These are phyloP conservation scores for Acromyrmex heyeri DNA, from an alignment of 1,140 invertebrate species.

Conservation along the genomic window DNA sequence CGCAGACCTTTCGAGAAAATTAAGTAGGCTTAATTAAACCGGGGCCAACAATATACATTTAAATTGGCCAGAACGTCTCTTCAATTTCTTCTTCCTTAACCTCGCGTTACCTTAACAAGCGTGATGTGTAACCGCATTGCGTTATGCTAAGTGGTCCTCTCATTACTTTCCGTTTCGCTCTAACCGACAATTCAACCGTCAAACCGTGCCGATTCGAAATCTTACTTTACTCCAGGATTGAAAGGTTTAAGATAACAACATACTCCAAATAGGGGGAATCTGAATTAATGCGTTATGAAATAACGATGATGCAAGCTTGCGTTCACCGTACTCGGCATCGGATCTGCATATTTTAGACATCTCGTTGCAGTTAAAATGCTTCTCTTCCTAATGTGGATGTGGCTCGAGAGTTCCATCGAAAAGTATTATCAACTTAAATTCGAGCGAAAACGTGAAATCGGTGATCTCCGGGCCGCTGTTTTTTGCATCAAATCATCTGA, in stretches of 20 bases:
- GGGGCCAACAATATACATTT: slow-evolving; percentile 81
- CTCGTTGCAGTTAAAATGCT: not conserved
- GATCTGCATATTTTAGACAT: slow-evolving; percentile 7
- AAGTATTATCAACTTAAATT: slow-evolving; percentile 17
- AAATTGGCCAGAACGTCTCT: slow-evolving; percentile 76
- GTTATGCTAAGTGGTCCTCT: slow-evolving; percentile 38
- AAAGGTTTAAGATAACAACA: slow-evolving; percentile 23
- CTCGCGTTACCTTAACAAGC: slow-evolving; percentile 61
- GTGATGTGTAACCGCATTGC: slow-evolving; percentile 65
- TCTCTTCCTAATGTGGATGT: slow-evolving; percentile 2
- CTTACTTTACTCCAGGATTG: slow-evolving; percentile 5
- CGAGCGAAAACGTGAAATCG: not conserved
- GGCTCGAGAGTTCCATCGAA: not conserved
- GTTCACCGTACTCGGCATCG: not conserved
- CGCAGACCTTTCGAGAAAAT: slow-evolving; percentile 79
- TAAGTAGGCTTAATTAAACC: slow-evolving; percentile 84
- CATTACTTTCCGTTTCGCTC: slow-evolving; percentile 49
- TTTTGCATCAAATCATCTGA: not conserved
- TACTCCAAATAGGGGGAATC: not conserved
- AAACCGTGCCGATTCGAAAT: not conserved
- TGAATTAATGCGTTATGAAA: slow-evolving; percentile 16
- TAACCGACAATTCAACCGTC: slow-evolving; percentile 4
- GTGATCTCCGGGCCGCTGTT: not conserved
- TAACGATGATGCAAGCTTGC: slow-evolving; percentile 14
- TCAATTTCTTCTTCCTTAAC: slow-evolving; percentile 41